Conservation (phyloP, 2,113 vertebrate species). For the Motacilla alba region DNA sequence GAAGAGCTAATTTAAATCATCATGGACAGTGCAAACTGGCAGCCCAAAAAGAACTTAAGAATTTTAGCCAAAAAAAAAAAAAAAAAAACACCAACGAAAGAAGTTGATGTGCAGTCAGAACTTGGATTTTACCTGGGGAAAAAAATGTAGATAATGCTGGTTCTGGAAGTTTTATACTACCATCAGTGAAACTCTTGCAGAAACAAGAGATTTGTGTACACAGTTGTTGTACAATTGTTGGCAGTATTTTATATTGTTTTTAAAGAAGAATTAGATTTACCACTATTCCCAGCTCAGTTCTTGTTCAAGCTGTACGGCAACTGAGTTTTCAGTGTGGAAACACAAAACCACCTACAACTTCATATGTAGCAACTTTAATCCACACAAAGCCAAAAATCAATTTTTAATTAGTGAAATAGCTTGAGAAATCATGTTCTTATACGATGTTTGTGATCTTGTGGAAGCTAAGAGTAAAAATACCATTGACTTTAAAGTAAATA, state of each 20-base stretch:
- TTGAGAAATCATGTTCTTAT: slow-evolving; percentile 17
- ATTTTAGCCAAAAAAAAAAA: not conserved
- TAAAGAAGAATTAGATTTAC: not conserved
- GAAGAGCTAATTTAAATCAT: slow-evolving; percentile 39
- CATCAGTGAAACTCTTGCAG: not conserved
- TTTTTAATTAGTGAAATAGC: slow-evolving; percentile 62
- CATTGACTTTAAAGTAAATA: not conserved
- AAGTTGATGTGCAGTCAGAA: not conserved
- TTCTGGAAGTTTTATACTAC: not conserved
- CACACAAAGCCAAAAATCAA: slow-evolving; percentile 53
- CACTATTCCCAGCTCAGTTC: not conserved
- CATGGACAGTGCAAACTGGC: not conserved
- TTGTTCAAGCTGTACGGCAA: not conserved
- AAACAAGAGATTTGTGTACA: not conserved
- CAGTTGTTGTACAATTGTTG: not conserved
- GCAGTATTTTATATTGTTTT: not conserved
- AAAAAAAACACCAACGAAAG: not conserved
- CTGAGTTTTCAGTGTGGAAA: not conserved
- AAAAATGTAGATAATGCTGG: not conserved
- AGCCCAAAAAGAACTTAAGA: not conserved
- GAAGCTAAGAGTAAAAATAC: not conserved
- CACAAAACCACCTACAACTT: not conserved
- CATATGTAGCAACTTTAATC: not conserved
- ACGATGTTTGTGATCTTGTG: not conserved
- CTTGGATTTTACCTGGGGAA: not conserved